Conservation (phyloP, 2,113 vertebrate species). For the Tyto alba region DNA sequence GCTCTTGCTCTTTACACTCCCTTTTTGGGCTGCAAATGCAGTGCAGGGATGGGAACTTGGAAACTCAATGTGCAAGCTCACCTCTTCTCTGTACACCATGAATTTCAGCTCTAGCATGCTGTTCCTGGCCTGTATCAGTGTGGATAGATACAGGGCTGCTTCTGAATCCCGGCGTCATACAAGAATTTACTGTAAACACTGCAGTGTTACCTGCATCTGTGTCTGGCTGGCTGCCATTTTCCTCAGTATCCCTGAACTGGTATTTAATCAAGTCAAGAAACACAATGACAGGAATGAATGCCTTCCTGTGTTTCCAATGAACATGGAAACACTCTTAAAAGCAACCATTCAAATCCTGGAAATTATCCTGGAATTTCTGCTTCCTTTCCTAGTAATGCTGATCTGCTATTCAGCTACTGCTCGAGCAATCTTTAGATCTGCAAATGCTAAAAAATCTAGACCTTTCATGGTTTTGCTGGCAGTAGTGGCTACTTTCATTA, state of each 20-base stretch:
- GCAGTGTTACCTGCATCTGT: constrained; percentile 60
- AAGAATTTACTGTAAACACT: constrained; percentile 11
- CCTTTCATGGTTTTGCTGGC: constrained; percentile 81
- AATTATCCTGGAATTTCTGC: constrained; percentile 82
- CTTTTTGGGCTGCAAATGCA: constrained; percentile 87
- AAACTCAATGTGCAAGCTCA: constrained; percentile 77
- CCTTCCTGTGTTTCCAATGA: constrained; percentile 71
- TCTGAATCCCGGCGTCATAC: neutral
- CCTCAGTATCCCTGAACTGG: constrained; percentile 85
- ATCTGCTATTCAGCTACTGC: constrained; percentile 81
- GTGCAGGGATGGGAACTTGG: constrained; percentile 87
- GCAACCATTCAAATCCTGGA: constrained; percentile 81
- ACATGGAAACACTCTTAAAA: constrained; percentile 71
- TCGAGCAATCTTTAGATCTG: constrained; percentile 67
- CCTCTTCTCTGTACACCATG: constrained; percentile 81
- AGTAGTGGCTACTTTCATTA: constrained; percentile 82
- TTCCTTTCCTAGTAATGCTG: constrained; percentile 86
- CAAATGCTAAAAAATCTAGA: constrained; percentile 73
- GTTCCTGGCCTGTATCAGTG: constrained; percentile 89
- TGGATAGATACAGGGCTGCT: constrained; percentile 82
- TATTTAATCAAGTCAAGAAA: constrained; percentile 77
- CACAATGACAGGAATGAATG: constrained; percentile 70
- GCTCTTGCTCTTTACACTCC: constrained; percentile 86
- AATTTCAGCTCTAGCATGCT: constrained; percentile 93
- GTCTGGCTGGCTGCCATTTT: constrained; percentile 79